These are phyloP conservation scores for Sceliomorpha sp. DNA, from an alignment of 2,888 invertebrate species.

Conservation along the genomic window DNA sequence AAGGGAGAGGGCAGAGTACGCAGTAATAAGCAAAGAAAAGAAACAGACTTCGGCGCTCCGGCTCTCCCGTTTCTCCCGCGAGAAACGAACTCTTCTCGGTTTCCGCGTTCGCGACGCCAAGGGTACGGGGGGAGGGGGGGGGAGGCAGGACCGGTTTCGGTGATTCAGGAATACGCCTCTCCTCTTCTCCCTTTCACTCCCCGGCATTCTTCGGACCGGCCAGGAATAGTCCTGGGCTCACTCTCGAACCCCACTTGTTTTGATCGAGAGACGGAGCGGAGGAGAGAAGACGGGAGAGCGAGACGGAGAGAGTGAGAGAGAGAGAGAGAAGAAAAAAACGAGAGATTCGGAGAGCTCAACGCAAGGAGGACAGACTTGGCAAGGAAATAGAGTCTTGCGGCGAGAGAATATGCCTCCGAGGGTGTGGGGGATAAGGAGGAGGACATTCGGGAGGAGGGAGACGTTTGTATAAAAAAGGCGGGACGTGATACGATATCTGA, in stretches of 20 bases:
- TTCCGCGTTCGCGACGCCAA: slow-evolving; percentile 69
- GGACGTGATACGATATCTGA: slow-evolving; percentile 12
- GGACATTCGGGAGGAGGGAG: slow-evolving; percentile 17
- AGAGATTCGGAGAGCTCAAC: slow-evolving; percentile 1
- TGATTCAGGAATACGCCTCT: slow-evolving; percentile 62
- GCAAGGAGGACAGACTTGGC: slow-evolving; percentile 2
- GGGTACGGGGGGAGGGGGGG: slow-evolving; percentile 26
- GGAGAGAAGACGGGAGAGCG: neutral
- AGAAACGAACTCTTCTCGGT: slow-evolving; percentile 58
- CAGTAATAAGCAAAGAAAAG: slow-evolving; percentile 53
- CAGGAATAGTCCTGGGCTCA: slow-evolving; percentile 42
- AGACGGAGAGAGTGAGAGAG: slow-evolving; percentile 22
- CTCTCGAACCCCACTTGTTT: slow-evolving; percentile 44
- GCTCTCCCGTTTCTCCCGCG: slow-evolving; percentile 57
- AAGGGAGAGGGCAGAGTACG: slow-evolving; percentile 29
- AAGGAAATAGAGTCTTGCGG: slow-evolving; percentile 30
- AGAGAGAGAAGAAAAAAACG: slow-evolving; percentile 24
- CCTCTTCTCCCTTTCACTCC: slow-evolving; percentile 19
- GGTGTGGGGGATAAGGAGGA: neutral
- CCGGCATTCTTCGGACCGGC: slow-evolving; percentile 17
- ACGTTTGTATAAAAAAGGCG: slow-evolving; percentile 14
- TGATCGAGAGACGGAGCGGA: slow-evolving; percentile 24
- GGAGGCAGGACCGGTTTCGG: slow-evolving; percentile 66
- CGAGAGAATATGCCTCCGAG: slow-evolving; percentile 1
- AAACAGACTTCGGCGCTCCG: slow-evolving; percentile 19